Conservation (phyloP, 2,888 invertebrate species). For the Spisula solida region DNA sequence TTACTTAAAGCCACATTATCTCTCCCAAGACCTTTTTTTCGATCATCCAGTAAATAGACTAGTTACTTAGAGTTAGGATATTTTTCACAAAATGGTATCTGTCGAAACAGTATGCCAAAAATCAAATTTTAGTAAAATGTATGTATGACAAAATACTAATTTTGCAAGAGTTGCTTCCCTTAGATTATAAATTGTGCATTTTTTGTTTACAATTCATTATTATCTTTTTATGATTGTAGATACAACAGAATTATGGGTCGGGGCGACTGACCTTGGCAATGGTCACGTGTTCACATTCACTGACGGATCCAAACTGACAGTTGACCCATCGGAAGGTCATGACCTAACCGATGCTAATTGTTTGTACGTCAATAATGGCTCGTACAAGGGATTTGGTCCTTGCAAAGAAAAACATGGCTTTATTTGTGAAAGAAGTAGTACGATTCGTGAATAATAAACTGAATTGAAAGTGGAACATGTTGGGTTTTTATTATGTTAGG, state of each 20-base stretch:
- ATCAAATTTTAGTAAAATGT: too few species aligned
- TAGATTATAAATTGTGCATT: too few species aligned
- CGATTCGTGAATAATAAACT: conserved; percentile 26
- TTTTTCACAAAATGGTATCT: too few species aligned
- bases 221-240: background rate
- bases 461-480: background rate
- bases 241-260: conserved; percentile 32
- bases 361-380: conserved; percentile 25
- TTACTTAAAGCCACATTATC: too few species aligned
- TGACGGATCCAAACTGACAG: conserved; percentile 31
- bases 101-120: too few species aligned
- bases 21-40: too few species aligned
- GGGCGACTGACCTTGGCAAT: conserved; percentile 41
- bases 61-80: too few species aligned
- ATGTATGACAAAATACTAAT: too few species aligned
- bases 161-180: too few species aligned
- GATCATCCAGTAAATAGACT: too few species aligned
- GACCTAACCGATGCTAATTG: conserved; percentile 38
- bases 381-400: conserved; percentile 1
- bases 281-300: conserved; percentile 42
- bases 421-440: conserved; percentile 46
- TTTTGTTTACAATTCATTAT: too few species aligned
- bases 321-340: background rate
- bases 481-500: background rate
- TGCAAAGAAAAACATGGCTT: conserved; percentile 31